Evolutionary conservation across 2,888 invertebrate species (phyloP).

Genomic region (Cancer borealis): DNA sequence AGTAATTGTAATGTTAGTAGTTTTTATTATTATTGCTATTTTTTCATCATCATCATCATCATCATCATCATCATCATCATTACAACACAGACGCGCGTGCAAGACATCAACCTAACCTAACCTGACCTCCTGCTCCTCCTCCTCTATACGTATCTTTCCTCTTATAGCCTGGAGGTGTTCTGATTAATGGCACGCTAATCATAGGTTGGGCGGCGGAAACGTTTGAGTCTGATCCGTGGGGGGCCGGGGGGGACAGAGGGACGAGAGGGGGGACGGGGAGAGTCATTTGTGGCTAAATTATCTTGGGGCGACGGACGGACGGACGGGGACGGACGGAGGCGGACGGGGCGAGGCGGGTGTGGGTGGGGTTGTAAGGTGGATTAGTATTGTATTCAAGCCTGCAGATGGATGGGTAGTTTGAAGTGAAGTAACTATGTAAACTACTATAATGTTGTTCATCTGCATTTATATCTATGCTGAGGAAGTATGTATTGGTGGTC

Average conservation of each 20-base stretch:
- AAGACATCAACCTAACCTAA: too few species aligned
- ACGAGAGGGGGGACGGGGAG: background rate
- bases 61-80: background rate
- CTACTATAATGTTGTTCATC: too few species aligned
- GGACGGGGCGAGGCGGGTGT: background rate
- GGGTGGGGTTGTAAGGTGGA: too few species aligned
- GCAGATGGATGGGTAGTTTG: too few species aligned
- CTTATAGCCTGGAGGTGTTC: background rate
- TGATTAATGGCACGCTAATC: background rate
- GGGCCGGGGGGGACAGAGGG: background rate
- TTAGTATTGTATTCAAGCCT: too few species aligned
- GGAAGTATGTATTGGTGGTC: background rate
- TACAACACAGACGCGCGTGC: background rate
- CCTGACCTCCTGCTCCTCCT: background rate
- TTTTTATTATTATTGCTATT: background rate
- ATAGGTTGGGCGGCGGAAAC: background rate
- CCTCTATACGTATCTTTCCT: background rate
- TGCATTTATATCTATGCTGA: background rate
- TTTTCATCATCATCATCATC: background rate
- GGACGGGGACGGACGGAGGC: background rate
- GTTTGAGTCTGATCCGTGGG: background rate
- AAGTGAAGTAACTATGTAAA: too few species aligned
- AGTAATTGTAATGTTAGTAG: background rate
- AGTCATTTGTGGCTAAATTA: background rate
- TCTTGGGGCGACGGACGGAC: background rate